Conservation (phyloP, 2,113 vertebrate species). For the Ia io region DNA sequence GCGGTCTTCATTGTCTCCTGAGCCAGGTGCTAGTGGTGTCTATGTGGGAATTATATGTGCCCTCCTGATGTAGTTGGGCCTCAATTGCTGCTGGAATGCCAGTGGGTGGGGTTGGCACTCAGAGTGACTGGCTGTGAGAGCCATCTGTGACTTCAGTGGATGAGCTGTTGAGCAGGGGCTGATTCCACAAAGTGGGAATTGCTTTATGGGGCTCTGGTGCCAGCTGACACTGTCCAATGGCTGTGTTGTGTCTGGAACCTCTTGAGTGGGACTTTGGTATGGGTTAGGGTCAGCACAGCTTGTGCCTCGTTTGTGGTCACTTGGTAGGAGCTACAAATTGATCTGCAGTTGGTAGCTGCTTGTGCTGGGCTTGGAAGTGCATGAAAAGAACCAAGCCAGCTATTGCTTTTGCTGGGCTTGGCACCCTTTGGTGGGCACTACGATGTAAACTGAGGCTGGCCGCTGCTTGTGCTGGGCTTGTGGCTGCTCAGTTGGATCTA, state of each 20-base stretch:
- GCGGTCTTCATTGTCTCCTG: not conserved
- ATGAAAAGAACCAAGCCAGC: too few species aligned
- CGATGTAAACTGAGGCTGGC: not conserved
- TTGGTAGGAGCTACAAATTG: not conserved
- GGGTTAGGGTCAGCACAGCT: not conserved
- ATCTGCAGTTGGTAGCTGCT: not conserved
- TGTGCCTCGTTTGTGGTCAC: not conserved
- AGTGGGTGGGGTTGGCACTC: not conserved
- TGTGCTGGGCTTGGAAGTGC: not conserved
- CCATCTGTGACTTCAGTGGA: not conserved
- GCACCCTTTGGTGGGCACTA: not conserved
- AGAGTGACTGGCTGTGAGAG: not conserved
- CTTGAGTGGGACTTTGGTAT: not conserved
- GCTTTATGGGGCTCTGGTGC: not conserved
- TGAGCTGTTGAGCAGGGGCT: not conserved
- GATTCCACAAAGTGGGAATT: not conserved
- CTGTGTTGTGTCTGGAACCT: not conserved
- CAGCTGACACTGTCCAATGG: not conserved
- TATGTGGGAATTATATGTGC: not conserved
- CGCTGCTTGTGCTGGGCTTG: not conserved
- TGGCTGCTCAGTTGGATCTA: not conserved
- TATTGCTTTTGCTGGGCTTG: not conserved
- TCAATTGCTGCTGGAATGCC: not conserved
- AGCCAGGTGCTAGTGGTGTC: not conserved
- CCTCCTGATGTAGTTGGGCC: not conserved